These are phyloP conservation scores for Myotis myotis DNA, from an alignment of 2,797 vertebrate species.

Conservation along the genomic window DNA sequence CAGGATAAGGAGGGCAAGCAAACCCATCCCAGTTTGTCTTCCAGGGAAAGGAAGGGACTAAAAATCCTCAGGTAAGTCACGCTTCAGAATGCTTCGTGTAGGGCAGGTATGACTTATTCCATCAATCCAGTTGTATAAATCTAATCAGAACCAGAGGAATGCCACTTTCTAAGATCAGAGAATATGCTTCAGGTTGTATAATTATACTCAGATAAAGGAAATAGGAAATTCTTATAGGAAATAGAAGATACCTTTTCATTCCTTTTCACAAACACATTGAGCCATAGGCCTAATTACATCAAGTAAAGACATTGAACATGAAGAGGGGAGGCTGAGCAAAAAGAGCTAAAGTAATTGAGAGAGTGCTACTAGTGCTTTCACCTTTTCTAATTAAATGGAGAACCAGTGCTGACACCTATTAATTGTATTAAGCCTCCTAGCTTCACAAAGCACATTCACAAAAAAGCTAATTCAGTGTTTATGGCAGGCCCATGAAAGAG, in stretches of 20 bases:
- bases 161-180: not conserved
- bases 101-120: not conserved
- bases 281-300: not conserved
- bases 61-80: not conserved
- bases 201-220: not conserved
- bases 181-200: not conserved
- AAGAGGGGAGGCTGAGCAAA: not conserved
- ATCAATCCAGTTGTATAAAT: not conserved
- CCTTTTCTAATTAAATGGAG: conserved; percentile 48
- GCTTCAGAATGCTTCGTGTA: not conserved
- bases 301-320: not conserved
- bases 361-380: conserved; percentile 5
- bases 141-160: not conserved
- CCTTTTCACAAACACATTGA: not conserved
- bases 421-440: not conserved
- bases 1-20: not conserved
- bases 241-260: not conserved
- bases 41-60: not conserved
- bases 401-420: not conserved
- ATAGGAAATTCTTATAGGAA: not conserved
- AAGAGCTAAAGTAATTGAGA: conserved; percentile 18
- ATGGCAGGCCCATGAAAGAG: not conserved
- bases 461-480: conserved; percentile 25
- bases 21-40: not conserved
- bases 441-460: not conserved